Percentiles rank a stretch among this genome's conserved stretches.
These are phyloP conservation scores for Phallusia fumigata DNA, from an alignment of 23 tunicate species.

Conservation along the genomic window DNA sequence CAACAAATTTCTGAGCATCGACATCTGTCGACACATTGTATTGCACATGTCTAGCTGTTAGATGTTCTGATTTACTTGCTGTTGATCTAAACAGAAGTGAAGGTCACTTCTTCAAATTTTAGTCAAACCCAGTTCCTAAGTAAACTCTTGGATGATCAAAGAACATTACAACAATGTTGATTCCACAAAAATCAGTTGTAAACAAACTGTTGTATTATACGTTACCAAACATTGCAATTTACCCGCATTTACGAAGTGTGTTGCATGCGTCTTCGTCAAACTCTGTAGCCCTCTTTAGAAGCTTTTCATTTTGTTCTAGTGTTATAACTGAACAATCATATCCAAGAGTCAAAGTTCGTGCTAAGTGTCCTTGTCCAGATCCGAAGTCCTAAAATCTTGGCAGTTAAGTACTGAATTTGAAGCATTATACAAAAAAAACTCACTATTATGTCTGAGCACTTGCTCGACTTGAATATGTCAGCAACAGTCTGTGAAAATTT, in stretches of 20 bases:
- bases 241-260: not conserved
- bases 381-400: conserved; percentile 55
- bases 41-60: not conserved
- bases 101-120: not conserved
- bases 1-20: not conserved
- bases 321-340: conserved; percentile 49
- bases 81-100: too few relatives aligned
- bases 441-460: conserved; percentile 37
- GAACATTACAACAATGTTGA: too few relatives aligned
- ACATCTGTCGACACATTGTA: not conserved
- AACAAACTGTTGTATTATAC: too few relatives aligned
- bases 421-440: not conserved
- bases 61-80: not conserved
- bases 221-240: too few relatives aligned
- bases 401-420: not conserved
- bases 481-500: conserved; percentile 18
- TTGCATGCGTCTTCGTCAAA: conserved; percentile 35
- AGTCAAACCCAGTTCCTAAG: not conserved
- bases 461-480: not conserved
- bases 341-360: conserved; percentile 51
- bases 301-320: conserved; percentile 29
- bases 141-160: too few relatives aligned
- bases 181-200: too few relatives aligned
- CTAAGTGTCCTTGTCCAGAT: conserved; percentile 88
- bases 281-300: conserved; percentile 32